These are phyloP conservation scores for Puntigrus tetrazona DNA, from an alignment of 2,113 vertebrate genomes.

Conservation along the genomic window DNA sequence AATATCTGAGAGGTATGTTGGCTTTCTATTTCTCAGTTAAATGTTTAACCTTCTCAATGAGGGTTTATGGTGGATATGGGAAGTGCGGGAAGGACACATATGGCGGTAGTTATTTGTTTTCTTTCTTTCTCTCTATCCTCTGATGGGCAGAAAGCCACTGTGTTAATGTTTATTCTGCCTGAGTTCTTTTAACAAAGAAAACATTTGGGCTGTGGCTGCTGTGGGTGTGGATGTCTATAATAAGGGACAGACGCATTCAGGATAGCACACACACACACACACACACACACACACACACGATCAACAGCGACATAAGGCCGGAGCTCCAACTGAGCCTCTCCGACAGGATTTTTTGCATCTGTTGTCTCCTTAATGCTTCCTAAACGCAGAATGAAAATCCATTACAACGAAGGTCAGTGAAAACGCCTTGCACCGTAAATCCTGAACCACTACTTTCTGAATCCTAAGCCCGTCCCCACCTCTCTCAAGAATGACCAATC, in stretches of 20 bases:
- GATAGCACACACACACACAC: neutral
- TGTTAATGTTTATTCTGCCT: constrained; percentile 55
- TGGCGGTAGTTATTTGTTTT: constrained; percentile 53
- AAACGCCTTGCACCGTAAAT: neutral
- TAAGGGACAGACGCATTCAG: constrained; percentile 25
- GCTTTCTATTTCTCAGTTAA: constrained; percentile 32
- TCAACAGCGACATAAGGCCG: neutral
- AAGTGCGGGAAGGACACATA: constrained; percentile 45
- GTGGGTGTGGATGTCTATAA: constrained; percentile 33
- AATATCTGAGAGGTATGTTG: constrained; percentile 26
- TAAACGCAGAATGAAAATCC: constrained; percentile 13
- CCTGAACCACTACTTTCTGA: constrained; percentile 11
- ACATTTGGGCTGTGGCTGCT: constrained; percentile 40
- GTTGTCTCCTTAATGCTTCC: neutral
- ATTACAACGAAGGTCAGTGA: constrained; percentile 30
- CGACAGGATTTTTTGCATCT: neutral
- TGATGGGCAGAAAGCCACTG: constrained; percentile 43
- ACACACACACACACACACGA: neutral
- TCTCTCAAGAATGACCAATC: constrained; percentile 38
- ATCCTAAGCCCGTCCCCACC: neutral
- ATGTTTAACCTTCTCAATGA: constrained; percentile 26
- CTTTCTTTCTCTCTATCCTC: constrained; percentile 24
- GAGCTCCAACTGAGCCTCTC: neutral
- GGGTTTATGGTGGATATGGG: constrained; percentile 40
- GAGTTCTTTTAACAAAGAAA: constrained; percentile 44